phyloP scores from a whole-genome alignment of 1,140 invertebrate genomes.

The Venturia canescens region DNA sequence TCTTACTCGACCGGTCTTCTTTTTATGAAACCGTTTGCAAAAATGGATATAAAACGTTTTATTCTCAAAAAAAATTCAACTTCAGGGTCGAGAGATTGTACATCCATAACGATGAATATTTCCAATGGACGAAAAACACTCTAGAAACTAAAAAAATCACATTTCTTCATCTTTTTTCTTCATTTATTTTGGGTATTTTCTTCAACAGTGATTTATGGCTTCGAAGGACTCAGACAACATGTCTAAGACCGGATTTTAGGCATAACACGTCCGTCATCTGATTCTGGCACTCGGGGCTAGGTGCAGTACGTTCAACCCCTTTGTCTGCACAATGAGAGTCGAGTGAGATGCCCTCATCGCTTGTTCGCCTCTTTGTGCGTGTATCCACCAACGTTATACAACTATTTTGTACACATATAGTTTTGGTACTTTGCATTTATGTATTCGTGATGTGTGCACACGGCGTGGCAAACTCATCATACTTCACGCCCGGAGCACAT shows the following conservation, averaged over 20 bases:
- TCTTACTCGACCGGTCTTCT: no score
- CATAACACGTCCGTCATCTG: not conserved
- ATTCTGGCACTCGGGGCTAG: not conserved
- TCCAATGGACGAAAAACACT: no score
- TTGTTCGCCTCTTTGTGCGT: not conserved
- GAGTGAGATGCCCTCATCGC: constrained; percentile 27
- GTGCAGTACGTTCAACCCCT: constrained; percentile 33
- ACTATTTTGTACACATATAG: not conserved
- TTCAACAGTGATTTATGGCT: not conserved
- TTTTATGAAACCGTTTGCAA: no score
- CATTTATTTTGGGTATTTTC: not conserved
- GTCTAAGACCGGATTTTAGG: not conserved
- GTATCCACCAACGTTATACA: constrained; percentile 29
- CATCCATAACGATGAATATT: no score
- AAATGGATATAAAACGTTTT: no score
- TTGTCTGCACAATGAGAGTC: constrained; percentile 25
- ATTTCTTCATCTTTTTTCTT: no score
- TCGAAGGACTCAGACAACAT: not conserved
- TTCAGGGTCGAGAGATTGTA: no score
- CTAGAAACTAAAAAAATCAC: no score
- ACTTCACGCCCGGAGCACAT: constrained; percentile 55
- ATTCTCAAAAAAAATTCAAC: no score
- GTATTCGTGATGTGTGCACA: constrained; percentile 54
- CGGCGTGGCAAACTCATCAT: constrained; percentile 54
- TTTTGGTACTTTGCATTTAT: constrained; percentile 38